Evolutionary conservation across 2,113 vertebrate genomes (phyloP).

Genomic region (Cromileptes altivelis): DNA sequence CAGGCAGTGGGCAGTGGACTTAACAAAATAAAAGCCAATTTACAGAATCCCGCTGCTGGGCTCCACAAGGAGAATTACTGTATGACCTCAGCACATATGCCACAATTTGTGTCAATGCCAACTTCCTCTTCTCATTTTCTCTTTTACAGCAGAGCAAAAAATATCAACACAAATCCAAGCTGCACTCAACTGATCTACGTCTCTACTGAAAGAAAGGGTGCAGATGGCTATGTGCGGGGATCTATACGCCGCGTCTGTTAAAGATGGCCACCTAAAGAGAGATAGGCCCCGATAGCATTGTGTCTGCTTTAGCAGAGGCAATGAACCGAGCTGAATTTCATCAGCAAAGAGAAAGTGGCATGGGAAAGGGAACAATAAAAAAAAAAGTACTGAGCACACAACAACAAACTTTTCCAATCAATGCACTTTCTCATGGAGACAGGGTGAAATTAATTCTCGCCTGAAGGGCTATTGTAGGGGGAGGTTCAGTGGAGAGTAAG

Average conservation of each 20-base stretch:
- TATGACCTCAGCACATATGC: conserved; percentile 41
- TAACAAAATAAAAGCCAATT: conserved; percentile 50
- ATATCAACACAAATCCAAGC: conserved; percentile 13
- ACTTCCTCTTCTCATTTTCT: conserved; percentile 44
- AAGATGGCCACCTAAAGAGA: conserved; percentile 40
- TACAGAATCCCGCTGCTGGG: conserved; percentile 33
- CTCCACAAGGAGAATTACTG: conserved; percentile 27
- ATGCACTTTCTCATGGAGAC: conserved; percentile 63
- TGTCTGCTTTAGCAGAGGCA: conserved; percentile 37
- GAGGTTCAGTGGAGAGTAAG: conserved; percentile 56
- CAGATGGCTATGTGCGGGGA: conserved; percentile 13
- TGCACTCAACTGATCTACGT: conserved; percentile 19
- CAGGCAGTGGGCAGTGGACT: conserved; percentile 18
- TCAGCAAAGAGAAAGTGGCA: conserved; percentile 48
- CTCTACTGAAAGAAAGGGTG: neutral
- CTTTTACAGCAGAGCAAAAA: conserved; percentile 16
- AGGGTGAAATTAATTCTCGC: conserved; percentile 63
- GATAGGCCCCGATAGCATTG: conserved; percentile 25
- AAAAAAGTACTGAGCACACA: conserved; percentile 52
- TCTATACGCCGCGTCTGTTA: conserved; percentile 21
- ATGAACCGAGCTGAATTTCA: conserved; percentile 55
- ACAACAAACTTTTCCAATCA: conserved; percentile 74
- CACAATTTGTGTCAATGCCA: conserved; percentile 33
- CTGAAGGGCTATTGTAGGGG: conserved; percentile 54
- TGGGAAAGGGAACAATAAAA: conserved; percentile 48